Evolutionary conservation across 2,888 invertebrate genomes (phyloP).

Genomic region (Fragum whitleyi): DNA sequence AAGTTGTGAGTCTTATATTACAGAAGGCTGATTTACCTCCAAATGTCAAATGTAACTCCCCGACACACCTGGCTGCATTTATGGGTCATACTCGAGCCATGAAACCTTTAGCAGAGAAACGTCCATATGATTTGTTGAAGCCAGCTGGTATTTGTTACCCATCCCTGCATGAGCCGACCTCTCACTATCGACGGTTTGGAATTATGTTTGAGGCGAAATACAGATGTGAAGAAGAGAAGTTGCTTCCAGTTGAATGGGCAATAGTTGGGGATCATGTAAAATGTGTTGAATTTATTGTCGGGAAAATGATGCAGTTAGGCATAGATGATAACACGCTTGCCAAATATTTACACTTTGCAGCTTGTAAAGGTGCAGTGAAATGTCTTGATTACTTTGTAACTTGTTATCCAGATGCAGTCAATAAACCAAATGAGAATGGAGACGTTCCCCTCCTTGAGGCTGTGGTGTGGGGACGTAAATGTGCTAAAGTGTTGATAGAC

Average conservation of each 20-base stretch:
- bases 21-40: slow-evolving; percentile 89
- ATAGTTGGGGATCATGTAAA: slow-evolving; percentile 80
- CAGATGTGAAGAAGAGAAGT: slow-evolving; percentile 78
- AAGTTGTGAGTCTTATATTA: slow-evolving; percentile 87
- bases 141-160: slow-evolving; percentile 91
- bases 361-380: slow-evolving; percentile 87
- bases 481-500: slow-evolving; percentile 86
- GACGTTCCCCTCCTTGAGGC: slow-evolving; percentile 92
- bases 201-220: slow-evolving; percentile 80
- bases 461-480: slow-evolving; percentile 90
- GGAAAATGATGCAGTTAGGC: slow-evolving; percentile 31
- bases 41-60: slow-evolving; percentile 90
- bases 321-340: slow-evolving; percentile 34
- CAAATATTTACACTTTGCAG: slow-evolving; percentile 79
- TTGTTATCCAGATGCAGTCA: slow-evolving; percentile 75
- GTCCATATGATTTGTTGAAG: slow-evolving; percentile 90
- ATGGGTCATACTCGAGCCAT: slow-evolving; percentile 90
- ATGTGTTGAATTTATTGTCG: slow-evolving; percentile 74
- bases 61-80: slow-evolving; percentile 91
- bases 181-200: slow-evolving; percentile 71
- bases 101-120: slow-evolving; percentile 89
- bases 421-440: slow-evolving; percentile 87
- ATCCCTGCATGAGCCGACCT: slow-evolving; percentile 87
- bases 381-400: slow-evolving; percentile 81
- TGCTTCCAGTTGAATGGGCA: slow-evolving; percentile 82